Evolutionary conservation across 2,888 invertebrate genomes (phyloP), one percentile per base, ranked within the genome.

Genomic region (Rhamnusium bicolor): DNA sequence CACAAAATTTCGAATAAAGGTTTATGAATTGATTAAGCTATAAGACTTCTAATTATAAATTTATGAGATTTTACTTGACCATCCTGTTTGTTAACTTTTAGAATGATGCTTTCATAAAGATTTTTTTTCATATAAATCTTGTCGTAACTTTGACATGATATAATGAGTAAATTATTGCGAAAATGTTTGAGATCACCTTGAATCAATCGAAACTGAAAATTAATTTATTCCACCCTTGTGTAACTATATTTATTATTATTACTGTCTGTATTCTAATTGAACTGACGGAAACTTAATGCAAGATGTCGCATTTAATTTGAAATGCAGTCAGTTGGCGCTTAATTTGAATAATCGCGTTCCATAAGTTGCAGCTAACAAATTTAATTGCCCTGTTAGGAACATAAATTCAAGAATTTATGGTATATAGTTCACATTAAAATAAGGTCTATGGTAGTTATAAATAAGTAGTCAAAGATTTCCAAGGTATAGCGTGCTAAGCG

Each of bases 281-380:
- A 14, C 32, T 32, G 14, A 58, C 18, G 58, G 8, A 58, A 58
- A 32, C 24, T 2, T 7, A 58, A 32, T 58, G 32, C 32, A 58
- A 18, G 24, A 24, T 0, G n/a, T 19, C 10, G 40, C 53, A 53
- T n/a, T 21, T 53, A 54, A 54, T 27, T 32, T 32, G 24, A 40
- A n/a, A 24, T 32, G 27, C 32, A 58, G 32, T 32, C 12, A 19
- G 29, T 32, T 32, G 18, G 32, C 21, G 32, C 16, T 27, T 47
- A 58, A 68, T 68, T 68, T 68, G 46, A 68, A 68, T 68, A 68
- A 68, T 58, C 68, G 58, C 27, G 56, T 14, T 12, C 47, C 16
- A 56, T 68, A 68, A 68, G 24, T 60, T 46, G 18, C 12, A 19
- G 29, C 18, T 46, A 24, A 29, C 18, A 21, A n/a, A 49, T 47